A percentile compares a stretch with the other conserved stretches of the same genome.
phyloP scores from a whole-genome alignment of 2,888 invertebrate species.

The Dynastes tityus region DNA sequence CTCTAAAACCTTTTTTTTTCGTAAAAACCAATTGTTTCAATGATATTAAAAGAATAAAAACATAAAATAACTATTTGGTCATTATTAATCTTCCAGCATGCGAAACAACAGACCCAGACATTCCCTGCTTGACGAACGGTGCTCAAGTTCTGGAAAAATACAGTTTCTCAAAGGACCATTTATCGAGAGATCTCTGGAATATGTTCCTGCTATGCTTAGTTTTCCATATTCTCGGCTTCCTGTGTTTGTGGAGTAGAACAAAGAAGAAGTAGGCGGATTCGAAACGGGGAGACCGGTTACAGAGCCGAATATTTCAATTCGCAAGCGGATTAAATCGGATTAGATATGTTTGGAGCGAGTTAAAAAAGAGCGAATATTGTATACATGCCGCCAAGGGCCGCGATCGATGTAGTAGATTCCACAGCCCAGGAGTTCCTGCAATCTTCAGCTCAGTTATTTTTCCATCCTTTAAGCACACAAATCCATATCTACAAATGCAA shows the following conservation, averaged over 20 bases:
- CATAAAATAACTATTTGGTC: no score
- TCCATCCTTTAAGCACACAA: neutral
- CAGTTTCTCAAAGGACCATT: constrained; percentile 78
- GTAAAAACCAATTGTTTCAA: no score
- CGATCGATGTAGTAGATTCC: constrained; percentile 13
- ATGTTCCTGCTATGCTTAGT: constrained; percentile 77
- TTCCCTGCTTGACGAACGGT: constrained; percentile 83
- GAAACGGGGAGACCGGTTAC: neutral
- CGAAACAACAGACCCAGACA: constrained; percentile 72
- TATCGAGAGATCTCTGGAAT: constrained; percentile 78
- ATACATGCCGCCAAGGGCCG: neutral
- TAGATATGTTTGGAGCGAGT: constrained; percentile 9
- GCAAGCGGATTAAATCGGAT: constrained; percentile 29
- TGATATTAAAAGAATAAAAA: no score
- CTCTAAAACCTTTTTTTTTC: no score
- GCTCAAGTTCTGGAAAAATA: constrained; percentile 81
- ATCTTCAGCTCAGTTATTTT: neutral
- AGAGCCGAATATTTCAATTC: constrained; percentile 22
- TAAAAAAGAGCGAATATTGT: constrained; percentile 10
- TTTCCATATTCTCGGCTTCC: constrained; percentile 82
- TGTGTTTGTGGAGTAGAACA: constrained; percentile 78
- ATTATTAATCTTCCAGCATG: constrained; percentile 73
- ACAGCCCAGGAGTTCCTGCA: neutral
- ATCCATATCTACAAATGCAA: neutral
- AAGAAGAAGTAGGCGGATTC: constrained; percentile 71